Base-by-base conservation (phyloP, 2,797 vertebrate genomes). In the Liparis tanakae region DNA sequence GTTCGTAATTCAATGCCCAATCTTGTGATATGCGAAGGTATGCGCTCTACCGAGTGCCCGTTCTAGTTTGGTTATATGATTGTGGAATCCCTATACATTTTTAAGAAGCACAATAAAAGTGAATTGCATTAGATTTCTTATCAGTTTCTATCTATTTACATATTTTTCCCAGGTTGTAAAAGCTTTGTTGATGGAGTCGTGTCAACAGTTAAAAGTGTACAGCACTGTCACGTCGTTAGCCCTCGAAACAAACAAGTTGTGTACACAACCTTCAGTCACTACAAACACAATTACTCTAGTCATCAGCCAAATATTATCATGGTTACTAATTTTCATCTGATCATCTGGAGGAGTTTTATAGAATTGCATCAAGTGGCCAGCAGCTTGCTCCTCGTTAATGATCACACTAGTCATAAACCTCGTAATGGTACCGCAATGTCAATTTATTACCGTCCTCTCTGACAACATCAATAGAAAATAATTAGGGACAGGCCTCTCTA, bases 391-490 rank as follows among this genome's bases (percentile, higher is more conserved):
- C 65, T 80, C 64, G 78, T 87, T 87, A 88, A 86, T 86, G 74
- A 88, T 83, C 81, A 81, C 76, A 81, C 85, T 83, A 82, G 88
- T 88, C 70, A 87, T 84, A 88, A 88, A 84, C 30, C 56, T 74
- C 65, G 53, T 84, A 86, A 91, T 76, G 89, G 71, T 71, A 69
- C 56, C 79, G 56, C 73, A 71, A 54, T 78, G 74, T 74, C 60
- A 67, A 67, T 85, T 84, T 81, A 89, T 80, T 72, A 62, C 60
- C 9, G 2, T 56, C 76, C 59, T 74, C 72, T 59, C 66, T 43
- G 62, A n/a, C 30, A 41, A 41, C 39, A 41, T 41, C 39, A 67
- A 83, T 61, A 84, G 14, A 15, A 46, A 5, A 18, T 7, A 46
- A 46, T 18, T 46, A 41, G 39, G 12, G 39, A 14, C 39, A 14